Base-by-base conservation (phyloP, 2,113 vertebrate species). In the Empidonax traillii region DNA sequence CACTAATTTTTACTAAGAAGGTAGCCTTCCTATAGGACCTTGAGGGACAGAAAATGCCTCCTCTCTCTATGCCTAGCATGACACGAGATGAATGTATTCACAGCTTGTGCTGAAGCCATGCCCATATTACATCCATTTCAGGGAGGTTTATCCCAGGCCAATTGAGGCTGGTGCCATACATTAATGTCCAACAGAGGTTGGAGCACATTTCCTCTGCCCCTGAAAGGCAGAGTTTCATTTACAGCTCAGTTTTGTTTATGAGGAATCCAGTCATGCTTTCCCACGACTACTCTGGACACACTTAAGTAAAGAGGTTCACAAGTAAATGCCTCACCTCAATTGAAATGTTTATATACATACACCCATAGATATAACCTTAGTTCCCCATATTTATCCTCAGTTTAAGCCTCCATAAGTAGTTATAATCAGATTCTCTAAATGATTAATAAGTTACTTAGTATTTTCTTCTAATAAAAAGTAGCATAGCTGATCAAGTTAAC, bases 101-200 rank as follows among this genome's bases (percentile, higher is more conserved):
- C 35, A 55, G 28, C 24, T 31, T 6, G 3, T 55, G 46, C 39
- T 51, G 58, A 88, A 59, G 25, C 23, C 39, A 3, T 15, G 8
- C 12, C 27, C 7, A 20, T 20, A 19, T 31, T 11, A 15, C 3
- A 6, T 8, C 13, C 12, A 24, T 24, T 68, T 63, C 67, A 28
- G 55, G 12, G 80, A 25, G 9, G 22, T 23, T 67, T n/a, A 78
- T 8, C 6, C 8, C 15, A 62, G 47, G 28, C 23, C 28, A 56
- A 8, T 1, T 41, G 33, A 77, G 41, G 6, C 56, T 28, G 22
- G 6, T 52, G 24, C 35, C 61, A 11, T 4, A 15, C 1, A 1
- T 22, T 18, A 39, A 35, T 8, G 22, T 13, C 58, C 52, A 47
- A 17, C 10, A 51, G n/a, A 62, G 2, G 6, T 19, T 52, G 30